Evolutionary conservation across 2,113 vertebrate genomes (phyloP), one percentile per base, ranked within the genome.

Genomic region (Cyrtonyx montezumae): DNA sequence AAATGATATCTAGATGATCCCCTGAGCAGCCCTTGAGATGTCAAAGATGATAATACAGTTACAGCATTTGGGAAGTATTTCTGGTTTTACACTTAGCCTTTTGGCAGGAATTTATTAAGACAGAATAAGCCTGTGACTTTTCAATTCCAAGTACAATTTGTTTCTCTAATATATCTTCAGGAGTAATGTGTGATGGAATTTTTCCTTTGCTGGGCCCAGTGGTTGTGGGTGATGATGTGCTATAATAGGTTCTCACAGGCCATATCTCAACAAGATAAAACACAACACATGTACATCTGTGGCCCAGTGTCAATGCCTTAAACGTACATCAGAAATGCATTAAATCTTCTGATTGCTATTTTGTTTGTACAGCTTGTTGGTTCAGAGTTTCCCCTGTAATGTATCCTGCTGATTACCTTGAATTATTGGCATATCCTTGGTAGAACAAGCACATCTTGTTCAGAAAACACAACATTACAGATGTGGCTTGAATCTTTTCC

Each of bases 111-210:
- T 99, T 99, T 98, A 99, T 99, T 99, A 99, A 99, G 98, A 99
- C 97, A 97, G 98, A 99, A 99, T 99, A 99, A 99, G 98, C 97
- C 97, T 98, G 98, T 99, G 99, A 99, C 99, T 99, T 99, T 99
- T 99, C 99, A 99, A 99, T 99, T 99, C 98, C 98, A 96, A 98
- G 98, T 98, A 99, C 99, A 99, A 99, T 99, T 99, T 99, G 99
- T 99, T 99, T 99, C 99, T 98, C 98, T 99, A 99, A 99, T 99
- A 97, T 98, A 99, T 98, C 98, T 98, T 94, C 96, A 79, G 98
- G 97, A 98, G 97, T 98, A 98, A 98, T 98, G 98, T 98, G 98
- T 99, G 99, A 99, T 99, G 98, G 98, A 99, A 99, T 98, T 98
- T 98, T 98, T 99, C 98, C 98, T 98, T 96, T 98, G 94, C 84